phyloP scores from a whole-genome alignment of 2,797 vertebrate genomes.

The Emydoidea blandingii region DNA sequence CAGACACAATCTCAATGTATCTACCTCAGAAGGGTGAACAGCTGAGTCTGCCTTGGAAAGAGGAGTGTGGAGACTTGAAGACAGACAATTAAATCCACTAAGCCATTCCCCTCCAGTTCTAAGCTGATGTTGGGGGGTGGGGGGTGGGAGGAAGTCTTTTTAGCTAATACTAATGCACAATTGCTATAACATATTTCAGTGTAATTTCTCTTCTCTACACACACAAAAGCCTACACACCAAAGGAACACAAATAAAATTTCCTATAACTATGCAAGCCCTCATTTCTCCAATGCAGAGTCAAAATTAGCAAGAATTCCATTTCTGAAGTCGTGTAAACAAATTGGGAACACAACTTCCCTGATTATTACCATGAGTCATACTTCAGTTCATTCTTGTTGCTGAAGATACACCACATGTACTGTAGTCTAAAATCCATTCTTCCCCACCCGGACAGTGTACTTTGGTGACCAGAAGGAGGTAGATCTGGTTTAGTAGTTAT shows the following conservation, averaged over 20 bases:
- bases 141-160: background rate
- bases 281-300: background rate
- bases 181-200: background rate
- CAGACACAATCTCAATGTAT: background rate
- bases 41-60: background rate
- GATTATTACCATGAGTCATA: no score
- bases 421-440: background rate
- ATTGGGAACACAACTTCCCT: no score
- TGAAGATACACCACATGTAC: background rate
- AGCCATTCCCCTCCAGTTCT: background rate
- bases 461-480: background rate
- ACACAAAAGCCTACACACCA: background rate
- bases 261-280: background rate
- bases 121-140: rapidly evolving
- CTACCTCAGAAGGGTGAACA: background rate
- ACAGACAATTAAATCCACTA: background rate
- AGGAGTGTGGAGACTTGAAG: background rate
- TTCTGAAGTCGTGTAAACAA: no score
- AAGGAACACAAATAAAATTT: background rate
- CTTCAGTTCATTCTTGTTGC: background rate
- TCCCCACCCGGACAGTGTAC: background rate
- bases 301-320: background rate
- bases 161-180: background rate
- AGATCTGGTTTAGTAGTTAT: background rate
- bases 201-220: background rate